Percentiles rank a stretch among this genome's conserved stretches.
Evolutionary conservation across 1,140 invertebrate genomes (phyloP).

Genomic region (Ganaspis sp.): DNA sequence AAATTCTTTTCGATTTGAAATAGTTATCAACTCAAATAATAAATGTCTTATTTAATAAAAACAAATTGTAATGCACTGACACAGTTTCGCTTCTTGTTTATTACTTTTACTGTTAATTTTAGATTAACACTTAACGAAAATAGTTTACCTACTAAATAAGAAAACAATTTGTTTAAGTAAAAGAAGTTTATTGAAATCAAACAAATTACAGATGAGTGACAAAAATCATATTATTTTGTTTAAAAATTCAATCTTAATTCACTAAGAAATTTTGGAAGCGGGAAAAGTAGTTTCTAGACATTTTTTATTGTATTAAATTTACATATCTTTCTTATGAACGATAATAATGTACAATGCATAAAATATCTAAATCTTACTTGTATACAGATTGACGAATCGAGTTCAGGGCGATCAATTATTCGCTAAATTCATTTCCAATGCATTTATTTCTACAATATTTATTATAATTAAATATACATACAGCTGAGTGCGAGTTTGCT

Average conservation of each 20-base stretch:
- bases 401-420: conserved; percentile 23
- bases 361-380: conserved; percentile 33
- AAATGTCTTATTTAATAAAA: no score
- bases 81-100: no score
- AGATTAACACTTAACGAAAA: no score
- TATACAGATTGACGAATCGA: conserved; percentile 19
- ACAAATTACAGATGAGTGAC: no score
- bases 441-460: conserved; percentile 14
- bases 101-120: no score
- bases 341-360: conserved; percentile 39
- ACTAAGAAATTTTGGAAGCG: background rate
- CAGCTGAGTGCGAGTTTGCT: background rate
- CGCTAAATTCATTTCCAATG: conserved; percentile 23
- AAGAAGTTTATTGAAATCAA: no score
- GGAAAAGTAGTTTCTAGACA: conserved; percentile 47
- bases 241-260: background rate
- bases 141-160: no score
- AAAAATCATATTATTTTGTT: background rate
- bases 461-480: conserved; percentile 16
- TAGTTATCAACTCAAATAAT: no score
- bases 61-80: no score
- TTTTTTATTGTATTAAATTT: conserved; percentile 66
- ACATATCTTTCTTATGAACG: conserved; percentile 58
- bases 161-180: no score
- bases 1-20: no score